Evolutionary conservation across 2,888 invertebrate species (phyloP).

Genomic region (Linyphia triangularis): DNA sequence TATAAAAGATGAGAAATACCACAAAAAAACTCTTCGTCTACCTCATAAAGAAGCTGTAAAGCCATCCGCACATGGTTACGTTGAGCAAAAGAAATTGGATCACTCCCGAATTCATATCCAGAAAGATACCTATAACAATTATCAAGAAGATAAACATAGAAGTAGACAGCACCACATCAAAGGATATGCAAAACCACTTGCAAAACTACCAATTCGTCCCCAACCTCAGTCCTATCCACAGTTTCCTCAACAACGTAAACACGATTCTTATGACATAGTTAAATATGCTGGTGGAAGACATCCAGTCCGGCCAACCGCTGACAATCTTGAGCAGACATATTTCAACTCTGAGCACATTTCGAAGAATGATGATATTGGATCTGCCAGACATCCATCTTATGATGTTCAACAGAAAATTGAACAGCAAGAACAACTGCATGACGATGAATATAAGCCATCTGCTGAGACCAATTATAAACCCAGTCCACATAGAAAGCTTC

Average conservation of each 20-base stretch:
- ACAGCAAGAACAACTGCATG: slow-evolving; percentile 27
- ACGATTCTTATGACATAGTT: slow-evolving; percentile 1
- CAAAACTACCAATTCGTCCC: not conserved
- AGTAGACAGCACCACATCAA: not conserved
- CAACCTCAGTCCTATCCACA: not conserved
- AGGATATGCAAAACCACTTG: not conserved
- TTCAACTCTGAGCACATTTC: not conserved
- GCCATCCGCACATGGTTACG: not conserved
- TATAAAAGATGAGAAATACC: not conserved
- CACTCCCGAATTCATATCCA: not conserved
- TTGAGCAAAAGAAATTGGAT: not conserved
- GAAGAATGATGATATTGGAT: not conserved
- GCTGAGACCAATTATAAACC: not conserved
- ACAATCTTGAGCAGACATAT: slow-evolving; percentile 2
- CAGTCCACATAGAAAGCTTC: not conserved
- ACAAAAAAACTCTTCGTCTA: not conserved
- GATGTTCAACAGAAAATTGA: slow-evolving; percentile 12
- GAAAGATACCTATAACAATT: slow-evolving; percentile 14
- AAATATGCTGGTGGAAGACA: slow-evolving; percentile 48
- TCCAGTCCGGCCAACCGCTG: slow-evolving; percentile 11
- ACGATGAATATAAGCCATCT: slow-evolving; percentile 13
- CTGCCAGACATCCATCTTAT: not conserved
- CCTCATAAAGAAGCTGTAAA: not conserved
- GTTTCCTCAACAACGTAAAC: not conserved
- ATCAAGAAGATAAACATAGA: slow-evolving; percentile 11